Conservation (phyloP, 2,113 vertebrate species). For the Chlamydotis undulata region DNA sequence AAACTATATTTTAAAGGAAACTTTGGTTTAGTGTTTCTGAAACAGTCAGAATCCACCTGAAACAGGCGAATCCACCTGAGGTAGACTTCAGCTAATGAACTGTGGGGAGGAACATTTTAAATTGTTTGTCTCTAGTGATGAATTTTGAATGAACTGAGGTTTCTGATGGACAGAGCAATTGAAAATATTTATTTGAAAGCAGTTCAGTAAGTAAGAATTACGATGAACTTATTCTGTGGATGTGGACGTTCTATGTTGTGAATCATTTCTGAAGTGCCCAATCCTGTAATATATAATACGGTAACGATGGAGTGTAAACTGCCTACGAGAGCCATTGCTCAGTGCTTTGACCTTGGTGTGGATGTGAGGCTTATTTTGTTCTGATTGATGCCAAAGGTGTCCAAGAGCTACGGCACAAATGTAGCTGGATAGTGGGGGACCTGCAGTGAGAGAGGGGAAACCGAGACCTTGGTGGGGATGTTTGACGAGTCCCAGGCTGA, state of each 20-base stretch:
- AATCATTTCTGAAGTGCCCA: background rate
- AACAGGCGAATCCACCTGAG: background rate
- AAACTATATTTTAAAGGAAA: background rate
- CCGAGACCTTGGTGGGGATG: background rate
- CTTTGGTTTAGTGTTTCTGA: background rate
- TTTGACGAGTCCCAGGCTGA: background rate
- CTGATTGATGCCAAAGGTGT: background rate
- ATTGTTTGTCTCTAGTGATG: background rate
- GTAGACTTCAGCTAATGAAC: background rate
- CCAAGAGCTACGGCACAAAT: background rate
- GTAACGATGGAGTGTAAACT: background rate
- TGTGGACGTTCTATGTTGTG: background rate
- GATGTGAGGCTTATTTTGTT: background rate
- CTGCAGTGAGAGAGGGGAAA: background rate
- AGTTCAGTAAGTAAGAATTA: background rate
- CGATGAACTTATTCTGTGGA: background rate
- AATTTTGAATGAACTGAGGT: background rate
- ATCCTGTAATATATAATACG: background rate
- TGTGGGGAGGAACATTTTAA: background rate
- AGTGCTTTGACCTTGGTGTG: background rate
- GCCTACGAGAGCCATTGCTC: background rate
- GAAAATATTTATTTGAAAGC: background rate
- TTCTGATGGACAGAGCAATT: background rate
- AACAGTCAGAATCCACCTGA: background rate
- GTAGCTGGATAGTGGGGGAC: background rate